Percentiles rank a stretch among this genome's conserved stretches.
Evolutionary conservation across 1,140 invertebrate genomes (phyloP).

Genomic region (Diorhabda elongata): DNA sequence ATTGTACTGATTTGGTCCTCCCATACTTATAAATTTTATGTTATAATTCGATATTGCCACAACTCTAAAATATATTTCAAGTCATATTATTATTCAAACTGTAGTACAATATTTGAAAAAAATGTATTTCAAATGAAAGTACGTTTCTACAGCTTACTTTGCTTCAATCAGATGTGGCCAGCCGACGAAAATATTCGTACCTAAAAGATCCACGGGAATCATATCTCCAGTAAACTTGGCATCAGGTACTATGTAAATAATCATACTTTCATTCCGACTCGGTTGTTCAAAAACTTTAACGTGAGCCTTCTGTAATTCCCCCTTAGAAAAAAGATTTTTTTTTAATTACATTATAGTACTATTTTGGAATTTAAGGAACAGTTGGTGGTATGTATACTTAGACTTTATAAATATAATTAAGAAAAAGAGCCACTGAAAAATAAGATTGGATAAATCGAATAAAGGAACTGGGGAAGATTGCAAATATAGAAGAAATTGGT

Average conservation of each 20-base stretch:
- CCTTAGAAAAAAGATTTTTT: constrained; percentile 47
- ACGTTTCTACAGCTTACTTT: constrained; percentile 45
- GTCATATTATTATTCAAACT: not conserved
- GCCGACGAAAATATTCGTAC: constrained; percentile 69
- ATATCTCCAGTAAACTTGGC: constrained; percentile 43
- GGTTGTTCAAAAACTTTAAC: constrained; percentile 85
- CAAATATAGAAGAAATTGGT: too few relatives aligned
- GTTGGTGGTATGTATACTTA: too few relatives aligned
- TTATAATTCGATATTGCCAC: constrained; percentile 52
- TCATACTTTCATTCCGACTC: constrained; percentile 77
- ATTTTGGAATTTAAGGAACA: too few relatives aligned
- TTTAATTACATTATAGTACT: too few relatives aligned
- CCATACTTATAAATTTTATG: constrained; percentile 28
- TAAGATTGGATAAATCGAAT: too few relatives aligned
- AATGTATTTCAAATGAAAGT: not conserved
- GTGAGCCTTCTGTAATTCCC: constrained; percentile 61
- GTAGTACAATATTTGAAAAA: not conserved
- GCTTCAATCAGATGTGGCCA: constrained; percentile 88
- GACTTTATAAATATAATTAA: too few relatives aligned
- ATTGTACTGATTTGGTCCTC: constrained; percentile 25
- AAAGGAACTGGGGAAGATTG: too few relatives aligned
- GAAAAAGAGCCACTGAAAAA: too few relatives aligned
- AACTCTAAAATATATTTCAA: constrained; percentile 48
- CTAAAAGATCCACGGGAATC: constrained; percentile 60
- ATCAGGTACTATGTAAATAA: constrained; percentile 60